Evolutionary conservation across 2,113 vertebrate species (phyloP).

Genomic region (Centropus unirufus): DNA sequence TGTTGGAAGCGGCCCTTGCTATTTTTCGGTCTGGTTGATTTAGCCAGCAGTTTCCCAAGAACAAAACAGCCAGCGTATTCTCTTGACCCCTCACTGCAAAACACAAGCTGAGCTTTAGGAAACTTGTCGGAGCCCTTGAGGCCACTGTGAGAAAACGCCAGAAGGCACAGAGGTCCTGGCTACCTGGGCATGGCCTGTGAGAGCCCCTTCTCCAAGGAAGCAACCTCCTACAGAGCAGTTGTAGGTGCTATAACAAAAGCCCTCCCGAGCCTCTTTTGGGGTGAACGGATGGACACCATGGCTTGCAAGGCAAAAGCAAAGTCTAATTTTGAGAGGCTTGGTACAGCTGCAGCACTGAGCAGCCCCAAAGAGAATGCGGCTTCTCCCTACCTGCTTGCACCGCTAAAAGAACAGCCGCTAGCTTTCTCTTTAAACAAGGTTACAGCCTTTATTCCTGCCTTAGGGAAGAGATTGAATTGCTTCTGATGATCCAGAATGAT

Average conservation of each 20-base stretch:
- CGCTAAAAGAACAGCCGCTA: neutral
- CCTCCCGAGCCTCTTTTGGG: neutral
- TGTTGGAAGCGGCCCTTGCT: neutral
- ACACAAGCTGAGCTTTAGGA: neutral
- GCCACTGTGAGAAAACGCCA: neutral
- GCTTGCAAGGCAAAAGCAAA: neutral
- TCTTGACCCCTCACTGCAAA: neutral
- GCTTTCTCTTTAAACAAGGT: neutral
- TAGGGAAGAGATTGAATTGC: neutral
- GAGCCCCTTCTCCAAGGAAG: neutral
- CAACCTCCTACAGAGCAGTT: neutral
- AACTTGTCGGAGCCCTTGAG: neutral
- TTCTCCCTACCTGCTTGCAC: neutral
- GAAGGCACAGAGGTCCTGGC: neutral
- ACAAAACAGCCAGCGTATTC: neutral
- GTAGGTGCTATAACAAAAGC: neutral
- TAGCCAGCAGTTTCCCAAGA: neutral
- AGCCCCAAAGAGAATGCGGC: rapidly evolving
- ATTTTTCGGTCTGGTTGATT: neutral
- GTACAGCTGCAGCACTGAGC: neutral
- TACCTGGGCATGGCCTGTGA: neutral
- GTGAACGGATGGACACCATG: neutral
- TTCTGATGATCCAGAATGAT: neutral
- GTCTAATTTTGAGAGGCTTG: neutral
- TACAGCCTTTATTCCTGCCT: neutral